Conservation (phyloP, 2,797 vertebrate genomes). For the Acanthiza pusilla region DNA sequence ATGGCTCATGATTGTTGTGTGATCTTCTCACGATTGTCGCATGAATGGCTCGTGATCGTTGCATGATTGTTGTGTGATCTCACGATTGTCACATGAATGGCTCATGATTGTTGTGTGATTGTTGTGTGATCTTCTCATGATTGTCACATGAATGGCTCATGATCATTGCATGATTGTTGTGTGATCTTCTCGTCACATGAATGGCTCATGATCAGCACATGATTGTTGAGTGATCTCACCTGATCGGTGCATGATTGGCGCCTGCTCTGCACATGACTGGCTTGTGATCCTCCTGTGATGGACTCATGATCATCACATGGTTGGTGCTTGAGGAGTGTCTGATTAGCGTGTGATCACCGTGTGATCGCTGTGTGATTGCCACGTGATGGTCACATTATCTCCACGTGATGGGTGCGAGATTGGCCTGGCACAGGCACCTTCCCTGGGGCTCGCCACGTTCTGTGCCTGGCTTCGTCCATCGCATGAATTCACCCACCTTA, state of each 20-base stretch:
- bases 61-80: accelerated
- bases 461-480: not conserved
- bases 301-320: accelerated
- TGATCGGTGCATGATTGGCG: accelerated
- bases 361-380: accelerated
- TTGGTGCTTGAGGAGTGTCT: not conserved
- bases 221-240: too few species aligned
- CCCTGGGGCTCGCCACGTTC: accelerated
- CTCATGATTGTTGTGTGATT: accelerated
- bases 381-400: not conserved
- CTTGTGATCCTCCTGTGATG: accelerated
- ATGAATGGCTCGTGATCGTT: too few species aligned
- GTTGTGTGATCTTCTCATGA: accelerated
- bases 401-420: not conserved
- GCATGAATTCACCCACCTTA: not conserved
- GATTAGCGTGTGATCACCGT: not conserved
- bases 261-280: accelerated
- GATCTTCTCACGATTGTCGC: too few species aligned
- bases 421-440: not conserved
- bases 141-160: too few species aligned
- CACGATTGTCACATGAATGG: accelerated
- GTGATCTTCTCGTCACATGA: accelerated
- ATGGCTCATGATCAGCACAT: accelerated
- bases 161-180: accelerated
- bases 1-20: accelerated